Base-by-base conservation (phyloP, 1,140 invertebrate species). In the Zaprionus nigranus region DNA sequence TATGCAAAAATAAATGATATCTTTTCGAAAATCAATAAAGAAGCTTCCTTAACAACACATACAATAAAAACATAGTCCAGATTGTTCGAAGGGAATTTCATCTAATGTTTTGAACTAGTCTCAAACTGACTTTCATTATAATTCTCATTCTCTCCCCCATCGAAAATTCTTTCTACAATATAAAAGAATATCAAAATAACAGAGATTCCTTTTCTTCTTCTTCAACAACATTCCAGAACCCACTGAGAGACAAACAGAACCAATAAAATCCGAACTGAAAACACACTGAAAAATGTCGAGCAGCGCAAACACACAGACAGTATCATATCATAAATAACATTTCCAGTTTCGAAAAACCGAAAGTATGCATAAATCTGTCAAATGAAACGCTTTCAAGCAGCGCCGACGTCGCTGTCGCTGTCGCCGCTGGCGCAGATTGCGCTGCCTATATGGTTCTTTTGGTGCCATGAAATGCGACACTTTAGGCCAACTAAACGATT, bases 331-430 rank as follows among this genome's bases (percentile, higher is more conserved):
- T 86, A 85, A 82, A 79, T 82, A 76, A 72, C 26, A 46, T 24
- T 28, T 46, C 17, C 53, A 86, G 65, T 30, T 43, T 20, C 57
- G 53, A 63, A 83, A 46, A 77, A 76, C 68, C 24, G 65, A 85
- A 82, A 85, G 67, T 85, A 78, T 79, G 70, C 82, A 87, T 82
- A 85, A 87, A 82, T 82, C 76, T 87, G 65, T 82, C 76, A 66
- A 75, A 73, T 40, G 79, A 77, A 73, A 64, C 30, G 67, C 67
- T 67, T 70, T 87, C 79, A 66, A 79, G 75, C 82, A 49, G 75
- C 49, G 82, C 62, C 28, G 46, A 24, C 34, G 63, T 17, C 38
- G 26, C 46, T 15, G 38, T 46, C 56, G 15, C 36, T 22, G 17
- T 4, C 13, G 2, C 51, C 13, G 17, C n/a, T 5, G 40, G 6